phyloP scores from a whole-genome alignment of 2,888 invertebrate genomes.

The Troglohyphantes excavatus region DNA sequence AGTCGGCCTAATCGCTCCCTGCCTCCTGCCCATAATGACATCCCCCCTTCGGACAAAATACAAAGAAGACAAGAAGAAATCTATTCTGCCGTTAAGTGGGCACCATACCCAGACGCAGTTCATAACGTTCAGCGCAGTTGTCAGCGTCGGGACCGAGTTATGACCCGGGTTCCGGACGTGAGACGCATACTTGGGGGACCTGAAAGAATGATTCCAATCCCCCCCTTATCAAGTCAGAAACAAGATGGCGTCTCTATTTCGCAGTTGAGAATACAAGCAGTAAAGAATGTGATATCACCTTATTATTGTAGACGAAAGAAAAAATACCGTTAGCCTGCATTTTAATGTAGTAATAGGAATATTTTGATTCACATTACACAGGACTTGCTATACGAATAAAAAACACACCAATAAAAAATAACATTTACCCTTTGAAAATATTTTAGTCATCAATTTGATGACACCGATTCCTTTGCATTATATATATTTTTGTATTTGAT shows the following conservation, averaged over 20 bases:
- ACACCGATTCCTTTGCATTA: too few relatives aligned
- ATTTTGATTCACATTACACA: too few relatives aligned
- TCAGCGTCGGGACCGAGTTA: constrained; percentile 53
- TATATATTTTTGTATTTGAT: too few relatives aligned
- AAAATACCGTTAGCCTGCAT: too few relatives aligned
- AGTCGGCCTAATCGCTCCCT: constrained; percentile 32
- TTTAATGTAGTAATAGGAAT: too few relatives aligned
- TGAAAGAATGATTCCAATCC: constrained; percentile 1
- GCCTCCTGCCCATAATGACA: constrained; percentile 31
- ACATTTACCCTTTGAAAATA: too few relatives aligned
- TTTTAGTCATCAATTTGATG: too few relatives aligned
- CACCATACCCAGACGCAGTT: constrained; percentile 61
- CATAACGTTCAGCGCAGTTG: constrained; percentile 52
- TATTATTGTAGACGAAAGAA: too few relatives aligned
- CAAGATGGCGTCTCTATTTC: constrained; percentile 55
- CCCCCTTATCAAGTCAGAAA: constrained; percentile 42
- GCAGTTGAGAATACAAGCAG: too few relatives aligned
- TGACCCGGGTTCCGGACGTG: constrained; percentile 52
- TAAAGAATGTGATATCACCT: too few relatives aligned
- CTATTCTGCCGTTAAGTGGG: constrained; percentile 47
- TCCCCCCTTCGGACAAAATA: not conserved
- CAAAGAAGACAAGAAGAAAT: constrained; percentile 36
- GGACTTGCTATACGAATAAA: too few relatives aligned
- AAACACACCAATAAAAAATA: too few relatives aligned
- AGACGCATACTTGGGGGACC: constrained; percentile 29